Conservation (phyloP, 2,113 vertebrate species). For the Trichomycterus rosablanca region DNA sequence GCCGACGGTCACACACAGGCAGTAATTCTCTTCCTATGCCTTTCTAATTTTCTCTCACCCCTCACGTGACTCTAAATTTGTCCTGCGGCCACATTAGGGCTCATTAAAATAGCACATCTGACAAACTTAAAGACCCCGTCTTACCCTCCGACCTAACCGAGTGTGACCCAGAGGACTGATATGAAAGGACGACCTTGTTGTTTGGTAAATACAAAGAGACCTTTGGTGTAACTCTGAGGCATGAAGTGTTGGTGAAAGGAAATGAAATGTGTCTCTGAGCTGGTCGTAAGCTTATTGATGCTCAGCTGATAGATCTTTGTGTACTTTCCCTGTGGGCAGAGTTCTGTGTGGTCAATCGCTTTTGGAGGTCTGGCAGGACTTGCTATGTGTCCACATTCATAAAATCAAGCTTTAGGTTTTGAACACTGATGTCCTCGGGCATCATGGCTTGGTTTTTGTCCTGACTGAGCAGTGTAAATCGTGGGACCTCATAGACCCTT, state of each 20-base stretch:
- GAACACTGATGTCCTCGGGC: too few relatives aligned
- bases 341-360: slow-evolving; percentile 9
- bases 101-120: slow-evolving; percentile 25
- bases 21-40: too few relatives aligned
- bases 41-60: too few relatives aligned
- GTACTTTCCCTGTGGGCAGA: slow-evolving; percentile 2
- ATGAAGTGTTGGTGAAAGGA: slow-evolving; percentile 49
- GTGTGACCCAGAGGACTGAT: slow-evolving; percentile 32
- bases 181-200: slow-evolving; percentile 27
- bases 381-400: too few relatives aligned
- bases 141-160: slow-evolving; percentile 45
- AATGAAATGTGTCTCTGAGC: slow-evolving; percentile 58
- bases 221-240: slow-evolving; percentile 55
- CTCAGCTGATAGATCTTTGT: background rate
- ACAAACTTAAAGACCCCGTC: background rate
- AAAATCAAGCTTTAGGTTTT: too few relatives aligned
- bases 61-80: slow-evolving; percentile 1
- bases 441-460: too few relatives aligned
- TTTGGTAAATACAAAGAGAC: slow-evolving; percentile 39
- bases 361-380: background rate
- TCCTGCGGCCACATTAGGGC: slow-evolving; percentile 15
- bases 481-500: too few relatives aligned
- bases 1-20: too few relatives aligned
- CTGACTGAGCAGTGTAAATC: too few relatives aligned
- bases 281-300: slow-evolving; percentile 39